A percentile compares a stretch with the other conserved stretches of the same genome.
Evolutionary conservation across 2,888 invertebrate species (phyloP).

Genomic region (Lucinisca nassula): DNA sequence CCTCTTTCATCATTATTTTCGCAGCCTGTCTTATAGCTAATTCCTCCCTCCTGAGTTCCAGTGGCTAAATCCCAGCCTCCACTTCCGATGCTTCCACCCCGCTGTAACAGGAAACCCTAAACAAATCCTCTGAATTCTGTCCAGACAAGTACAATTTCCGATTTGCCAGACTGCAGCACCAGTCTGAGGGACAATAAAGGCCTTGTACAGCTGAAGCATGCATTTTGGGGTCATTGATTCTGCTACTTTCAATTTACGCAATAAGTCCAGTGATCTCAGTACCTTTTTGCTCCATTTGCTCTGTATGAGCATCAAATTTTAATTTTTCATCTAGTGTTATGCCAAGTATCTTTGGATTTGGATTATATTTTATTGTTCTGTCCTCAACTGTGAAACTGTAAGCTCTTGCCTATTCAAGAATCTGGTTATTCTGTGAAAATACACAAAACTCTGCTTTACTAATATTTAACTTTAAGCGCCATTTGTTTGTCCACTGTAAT

Average conservation of each 20-base stretch:
- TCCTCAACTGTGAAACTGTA: not conserved
- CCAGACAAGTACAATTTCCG: not conserved
- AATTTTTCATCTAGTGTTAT: constrained; percentile 4
- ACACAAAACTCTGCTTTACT: constrained; percentile 4
- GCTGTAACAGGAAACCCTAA: not conserved
- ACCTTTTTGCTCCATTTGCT: constrained; percentile 2
- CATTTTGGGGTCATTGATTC: too few species aligned
- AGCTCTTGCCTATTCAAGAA: not conserved
- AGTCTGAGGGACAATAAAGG: not conserved
- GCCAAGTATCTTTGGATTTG: constrained; percentile 13
- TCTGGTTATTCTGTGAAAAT: not conserved
- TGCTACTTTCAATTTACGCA: constrained; percentile 7
- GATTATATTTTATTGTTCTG: not conserved
- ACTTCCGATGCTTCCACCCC: not conserved
- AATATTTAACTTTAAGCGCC: constrained; percentile 11
- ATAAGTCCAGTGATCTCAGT: not conserved
- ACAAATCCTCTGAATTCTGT: not conserved
- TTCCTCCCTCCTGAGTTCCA: not conserved
- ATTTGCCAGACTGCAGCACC: not conserved
- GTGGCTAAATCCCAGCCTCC: not conserved
- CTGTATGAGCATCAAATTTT: constrained; percentile 7
- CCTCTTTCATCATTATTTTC: not conserved
- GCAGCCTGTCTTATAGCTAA: not conserved
- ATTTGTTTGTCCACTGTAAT: not conserved
- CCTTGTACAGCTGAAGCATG: not conserved